Base-by-base conservation (phyloP, 2,888 invertebrate genomes). In the Caradrina clavipalpis region DNA sequence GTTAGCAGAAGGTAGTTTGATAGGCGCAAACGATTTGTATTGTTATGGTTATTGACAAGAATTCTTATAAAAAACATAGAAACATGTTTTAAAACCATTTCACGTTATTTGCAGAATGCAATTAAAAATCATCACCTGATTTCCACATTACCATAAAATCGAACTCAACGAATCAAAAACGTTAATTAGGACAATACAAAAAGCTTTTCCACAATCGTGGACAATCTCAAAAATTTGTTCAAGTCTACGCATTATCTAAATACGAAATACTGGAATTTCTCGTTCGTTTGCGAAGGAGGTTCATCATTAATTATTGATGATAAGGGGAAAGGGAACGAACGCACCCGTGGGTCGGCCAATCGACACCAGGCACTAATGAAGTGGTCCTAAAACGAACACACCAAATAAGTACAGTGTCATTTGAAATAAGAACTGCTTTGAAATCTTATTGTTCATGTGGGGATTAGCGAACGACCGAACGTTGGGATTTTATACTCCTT, bases 231-330 rank as follows among this genome's bases (percentile, higher is more conserved):
- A 81, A 82, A 76, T 83, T 82, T 83, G 81, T 79, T 72, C 72
- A 84, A 86, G 85, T 72, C 72, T 73, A 73, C 76, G 72, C 73
- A 82, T 82, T 73, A 76, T 74, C 74, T 67, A 75, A 79, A 75
- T 73, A 78, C 53, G 57, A 78, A 81, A 80, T 83, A 85, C 78
- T 69, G 80, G 82, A 79, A 74, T 80, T 72, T 80, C 74, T 63
- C 49, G 66, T 70, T 57, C 39, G 68, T 75, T 66, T 71, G 72
- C 80, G 69, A 74, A 79, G 81, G 76, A 84, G 82, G 82, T 83
- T 84, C 78, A 75, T 90, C 91, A 93, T 93, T 90, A 90, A 93
- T 91, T 90, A 93, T 93, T 91, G 88, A 92, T 92, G 90, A 89
- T 88, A 85, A 88, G 84, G 86, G 76, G 87, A 86, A 88, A 84